Base-by-base conservation (phyloP, 1,140 invertebrate genomes). In the Drosophila sturtevanti region DNA sequence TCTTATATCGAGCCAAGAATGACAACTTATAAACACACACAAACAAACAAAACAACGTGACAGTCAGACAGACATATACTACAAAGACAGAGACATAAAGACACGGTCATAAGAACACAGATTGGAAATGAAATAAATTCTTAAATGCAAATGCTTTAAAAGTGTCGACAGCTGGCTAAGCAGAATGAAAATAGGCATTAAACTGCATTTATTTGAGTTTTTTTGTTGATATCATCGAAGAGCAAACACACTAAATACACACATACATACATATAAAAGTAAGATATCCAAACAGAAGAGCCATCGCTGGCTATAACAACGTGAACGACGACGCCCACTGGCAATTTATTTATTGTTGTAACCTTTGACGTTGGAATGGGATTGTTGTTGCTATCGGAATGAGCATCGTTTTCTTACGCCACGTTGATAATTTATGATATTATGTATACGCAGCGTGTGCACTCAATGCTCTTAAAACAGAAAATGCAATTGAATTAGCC, bases 331-430 rank as follows among this genome's bases (percentile, higher is more conserved):
- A 64, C 81, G 81, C 81, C 81, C 81, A 73, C 69, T 85, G 63
- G 65, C 69, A 77, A 64, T 48, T 48, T 81, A 86, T 86, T 81
- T 77, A 85, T 81, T 86, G 63, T 68, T 51, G 55, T 86, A 81
- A 86, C 82, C 76, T 84, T 84, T 84, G 80, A 79, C 76, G 64
- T 56, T 38, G 21, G 18, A 12, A 38, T n/a, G 27, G 68, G 38
- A 9, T 63, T 22, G 27, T 31, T 31, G 6, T 31, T 0, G 1
- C 4, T 31, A 31, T 31, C 5, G 41, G 5, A 55, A 31, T 16
- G 31, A 24, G 21, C 52, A 34, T 16, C 14, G 54, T 34, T 31
- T 55, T 55, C 52, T 55, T 56, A 16, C 37, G 44, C 41, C 18
- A 74, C 55, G 63, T 67, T 51, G 75, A 86, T 79, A 69, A 86